These are phyloP conservation scores for Scytalopus superciliaris DNA, from an alignment of 2,113 vertebrate species.

Conservation along the genomic window DNA sequence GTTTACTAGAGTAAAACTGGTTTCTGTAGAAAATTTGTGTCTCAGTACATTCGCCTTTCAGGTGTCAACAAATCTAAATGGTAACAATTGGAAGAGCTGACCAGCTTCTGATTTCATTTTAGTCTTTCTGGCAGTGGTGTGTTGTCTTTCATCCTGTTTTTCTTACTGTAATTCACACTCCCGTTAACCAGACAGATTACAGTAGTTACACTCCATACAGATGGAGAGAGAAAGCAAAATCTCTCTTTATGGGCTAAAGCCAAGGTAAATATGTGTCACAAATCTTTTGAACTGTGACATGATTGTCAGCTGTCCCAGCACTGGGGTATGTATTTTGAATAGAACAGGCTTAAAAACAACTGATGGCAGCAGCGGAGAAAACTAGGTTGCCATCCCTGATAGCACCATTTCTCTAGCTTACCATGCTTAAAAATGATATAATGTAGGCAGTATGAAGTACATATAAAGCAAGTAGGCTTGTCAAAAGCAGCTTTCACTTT, in stretches of 20 bases:
- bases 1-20: constrained; percentile 3
- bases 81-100: constrained; percentile 18
- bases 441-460: constrained; percentile 18
- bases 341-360: neutral
- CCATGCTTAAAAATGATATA: constrained; percentile 12
- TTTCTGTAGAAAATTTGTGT: constrained; percentile 34
- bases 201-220: constrained; percentile 45
- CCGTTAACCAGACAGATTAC: constrained; percentile 59
- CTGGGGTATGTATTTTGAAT: neutral
- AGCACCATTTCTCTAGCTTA: constrained; percentile 32
- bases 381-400: neutral
- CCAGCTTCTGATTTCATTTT: constrained; percentile 35
- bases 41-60: neutral
- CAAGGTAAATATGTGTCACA: constrained; percentile 8
- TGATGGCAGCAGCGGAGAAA: neutral
- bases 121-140: constrained; percentile 19
- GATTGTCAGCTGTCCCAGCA: constrained; percentile 39
- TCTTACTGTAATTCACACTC: constrained; percentile 52
- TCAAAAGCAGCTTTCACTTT: constrained; percentile 60
- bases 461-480: constrained; percentile 45
- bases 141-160: constrained; percentile 51
- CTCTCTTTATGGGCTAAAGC: constrained; percentile 42
- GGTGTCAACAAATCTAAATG: constrained; percentile 27
- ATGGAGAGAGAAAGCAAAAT: constrained; percentile 57
- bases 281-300: constrained; percentile 28